phyloP scores from a whole-genome alignment of 2,888 invertebrate genomes.

The Amorpha juglandis region DNA sequence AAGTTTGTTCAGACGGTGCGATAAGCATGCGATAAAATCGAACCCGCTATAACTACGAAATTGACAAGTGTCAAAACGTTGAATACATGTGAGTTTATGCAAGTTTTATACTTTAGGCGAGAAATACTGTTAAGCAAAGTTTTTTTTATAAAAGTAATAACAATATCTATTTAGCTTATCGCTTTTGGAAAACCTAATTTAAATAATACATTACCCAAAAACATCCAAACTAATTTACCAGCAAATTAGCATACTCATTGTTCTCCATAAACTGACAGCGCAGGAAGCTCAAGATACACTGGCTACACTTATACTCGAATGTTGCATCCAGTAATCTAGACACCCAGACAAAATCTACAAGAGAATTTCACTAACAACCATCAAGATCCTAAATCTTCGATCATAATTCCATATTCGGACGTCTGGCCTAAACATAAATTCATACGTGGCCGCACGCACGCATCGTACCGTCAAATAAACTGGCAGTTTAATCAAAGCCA shows the following conservation, averaged over 20 bases:
- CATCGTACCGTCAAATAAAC: constrained; percentile 83
- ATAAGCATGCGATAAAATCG: no score
- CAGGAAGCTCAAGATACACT: background rate
- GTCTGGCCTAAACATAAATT: constrained; percentile 79
- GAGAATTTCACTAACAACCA: constrained; percentile 34
- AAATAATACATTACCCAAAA: background rate
- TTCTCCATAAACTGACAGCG: background rate
- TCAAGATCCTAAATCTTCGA: constrained; percentile 65
- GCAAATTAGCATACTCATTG: background rate
- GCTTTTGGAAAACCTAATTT: background rate
- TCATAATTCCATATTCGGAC: constrained; percentile 73
- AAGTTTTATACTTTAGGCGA: no score
- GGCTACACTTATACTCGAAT: background rate
- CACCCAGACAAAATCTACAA: constrained; percentile 19
- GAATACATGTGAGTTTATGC: no score
- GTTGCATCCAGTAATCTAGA: constrained; percentile 5
- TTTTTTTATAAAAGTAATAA: no score
- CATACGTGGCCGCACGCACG: constrained; percentile 79
- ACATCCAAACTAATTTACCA: background rate
- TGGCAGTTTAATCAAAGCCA: constrained; percentile 84
- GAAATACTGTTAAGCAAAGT: no score
- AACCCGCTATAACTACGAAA: no score
- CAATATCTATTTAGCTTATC: no score
- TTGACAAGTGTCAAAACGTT: no score
- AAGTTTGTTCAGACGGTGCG: no score